Conservation (phyloP, 2,113 vertebrate species). For the Etia nguti region DNA sequence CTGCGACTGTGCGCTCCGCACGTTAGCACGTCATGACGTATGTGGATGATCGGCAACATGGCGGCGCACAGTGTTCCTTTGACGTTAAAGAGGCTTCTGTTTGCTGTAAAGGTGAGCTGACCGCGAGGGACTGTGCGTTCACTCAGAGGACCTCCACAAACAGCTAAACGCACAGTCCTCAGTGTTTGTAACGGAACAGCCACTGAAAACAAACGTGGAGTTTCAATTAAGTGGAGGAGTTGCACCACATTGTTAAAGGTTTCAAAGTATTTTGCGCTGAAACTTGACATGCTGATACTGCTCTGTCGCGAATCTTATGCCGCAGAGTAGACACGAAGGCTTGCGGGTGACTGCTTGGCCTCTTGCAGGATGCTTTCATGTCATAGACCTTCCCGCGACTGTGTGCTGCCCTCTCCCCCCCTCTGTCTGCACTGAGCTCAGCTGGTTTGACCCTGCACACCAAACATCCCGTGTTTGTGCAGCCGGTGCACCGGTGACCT, state of each 20-base stretch:
- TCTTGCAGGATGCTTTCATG: background rate
- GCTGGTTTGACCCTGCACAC: background rate
- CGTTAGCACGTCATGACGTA: background rate
- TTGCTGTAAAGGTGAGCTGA: conserved; percentile 69
- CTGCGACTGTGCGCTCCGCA: background rate
- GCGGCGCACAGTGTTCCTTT: conserved; percentile 57
- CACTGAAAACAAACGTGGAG: background rate
- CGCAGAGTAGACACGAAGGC: too few species aligned
- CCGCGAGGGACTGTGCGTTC: background rate
- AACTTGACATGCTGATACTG: background rate
- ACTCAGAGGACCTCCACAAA: too few species aligned
- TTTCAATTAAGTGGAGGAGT: background rate
- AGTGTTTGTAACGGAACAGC: background rate
- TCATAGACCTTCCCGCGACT: background rate
- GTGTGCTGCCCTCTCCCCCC: background rate
- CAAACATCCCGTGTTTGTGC: background rate
- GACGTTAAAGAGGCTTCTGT: conserved; percentile 51
- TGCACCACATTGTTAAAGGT: background rate
- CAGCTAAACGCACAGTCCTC: background rate
- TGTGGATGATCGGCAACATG: conserved; percentile 52
- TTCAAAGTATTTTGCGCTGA: background rate
- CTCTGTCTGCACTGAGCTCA: background rate
- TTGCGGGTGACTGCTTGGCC: background rate
- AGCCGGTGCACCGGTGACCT: background rate
- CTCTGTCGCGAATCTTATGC: background rate